Percentiles rank a stretch among this genome's conserved stretches.
phyloP scores from a whole-genome alignment of 2,888 invertebrate species.

The Netelia fuscicornis region DNA sequence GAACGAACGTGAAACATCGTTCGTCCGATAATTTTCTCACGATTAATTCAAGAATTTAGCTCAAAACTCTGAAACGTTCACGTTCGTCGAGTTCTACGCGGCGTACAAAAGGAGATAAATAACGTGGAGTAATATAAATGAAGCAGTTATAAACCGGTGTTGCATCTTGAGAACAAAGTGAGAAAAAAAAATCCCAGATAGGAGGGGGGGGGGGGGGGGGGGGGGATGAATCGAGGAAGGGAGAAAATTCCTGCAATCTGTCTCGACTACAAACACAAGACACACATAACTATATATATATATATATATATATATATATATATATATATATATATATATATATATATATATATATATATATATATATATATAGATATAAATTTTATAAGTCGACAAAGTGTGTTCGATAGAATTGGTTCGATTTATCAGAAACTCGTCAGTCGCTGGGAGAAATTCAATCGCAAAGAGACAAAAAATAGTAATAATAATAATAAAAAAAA shows the following conservation, averaged over 20 bases:
- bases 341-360: background rate
- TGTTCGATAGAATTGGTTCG: conserved; percentile 54
- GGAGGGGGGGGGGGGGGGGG: too few species aligned
- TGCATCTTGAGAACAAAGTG: conserved; percentile 31
- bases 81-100: background rate
- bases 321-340: conserved; percentile 1
- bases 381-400: conserved; percentile 17
- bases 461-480: conserved; percentile 3
- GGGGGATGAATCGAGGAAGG: conserved; percentile 12
- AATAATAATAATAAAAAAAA: background rate
- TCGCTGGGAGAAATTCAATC: conserved; percentile 38
- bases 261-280: background rate
- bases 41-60: conserved; percentile 37
- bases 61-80: background rate
- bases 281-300: background rate
- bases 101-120: conserved; percentile 28
- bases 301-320: conserved; percentile 6
- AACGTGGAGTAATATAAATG: conserved; percentile 44
- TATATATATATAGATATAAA: background rate
- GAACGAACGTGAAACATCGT: too few species aligned
- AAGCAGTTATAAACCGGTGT: conserved; percentile 60
- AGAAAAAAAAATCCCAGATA: conserved; percentile 7
- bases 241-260: conserved; percentile 36
- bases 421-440: conserved; percentile 60
- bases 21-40: conserved; percentile 28